These are phyloP conservation scores for Heliconius sara DNA, from an alignment of 2,888 invertebrate genomes.

Conservation along the genomic window DNA sequence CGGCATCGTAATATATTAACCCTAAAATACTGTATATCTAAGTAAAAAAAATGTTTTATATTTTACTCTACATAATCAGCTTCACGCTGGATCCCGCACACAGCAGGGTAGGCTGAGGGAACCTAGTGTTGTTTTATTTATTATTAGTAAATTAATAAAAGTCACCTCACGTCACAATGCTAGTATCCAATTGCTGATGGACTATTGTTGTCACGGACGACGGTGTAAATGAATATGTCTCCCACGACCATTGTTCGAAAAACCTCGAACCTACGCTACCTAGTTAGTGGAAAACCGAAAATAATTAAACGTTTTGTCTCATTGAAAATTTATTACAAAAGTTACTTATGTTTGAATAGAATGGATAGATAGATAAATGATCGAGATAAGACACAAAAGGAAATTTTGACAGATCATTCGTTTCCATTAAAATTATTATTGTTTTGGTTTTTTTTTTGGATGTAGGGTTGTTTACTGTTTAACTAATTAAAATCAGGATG, in stretches of 20 bases:
- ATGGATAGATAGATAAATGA: neutral
- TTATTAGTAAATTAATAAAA: conserved; percentile 35
- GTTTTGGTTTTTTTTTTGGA: neutral
- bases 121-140: neutral
- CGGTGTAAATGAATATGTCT: conserved; percentile 53
- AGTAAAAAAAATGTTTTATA: too few species aligned
- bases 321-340: conserved; percentile 15
- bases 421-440: conserved; percentile 1
- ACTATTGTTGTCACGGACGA: conserved; percentile 44
- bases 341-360: neutral
- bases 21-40: too few species aligned
- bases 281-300: conserved; percentile 18
- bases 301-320: conserved; percentile 14
- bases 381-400: neutral
- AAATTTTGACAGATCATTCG: neutral
- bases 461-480: neutral
- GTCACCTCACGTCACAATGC: conserved; percentile 37
- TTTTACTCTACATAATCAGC: too few species aligned
- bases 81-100: too few species aligned
- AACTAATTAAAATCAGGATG: neutral
- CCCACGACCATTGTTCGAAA: conserved; percentile 69
- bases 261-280: conserved; percentile 27
- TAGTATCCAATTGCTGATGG: conserved; percentile 46
- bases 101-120: too few species aligned
- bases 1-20: too few species aligned